Conservation (phyloP, 2,797 vertebrate genomes). For the Cossypha dichroa region DNA sequence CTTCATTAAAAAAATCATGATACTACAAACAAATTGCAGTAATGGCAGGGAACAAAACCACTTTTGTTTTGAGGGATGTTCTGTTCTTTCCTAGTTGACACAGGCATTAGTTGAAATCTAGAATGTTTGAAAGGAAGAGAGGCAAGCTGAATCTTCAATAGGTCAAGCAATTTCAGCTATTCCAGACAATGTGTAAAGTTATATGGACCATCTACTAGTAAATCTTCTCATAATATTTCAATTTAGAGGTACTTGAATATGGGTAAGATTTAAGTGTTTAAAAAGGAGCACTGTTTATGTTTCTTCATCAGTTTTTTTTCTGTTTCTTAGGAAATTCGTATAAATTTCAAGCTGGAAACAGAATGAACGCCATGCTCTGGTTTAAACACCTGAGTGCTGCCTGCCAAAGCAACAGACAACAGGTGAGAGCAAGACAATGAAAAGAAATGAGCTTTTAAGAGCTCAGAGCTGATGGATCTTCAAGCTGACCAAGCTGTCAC, state of each 20-base stretch:
- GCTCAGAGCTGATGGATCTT: background rate
- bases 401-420: slow-evolving; percentile 96
- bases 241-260: background rate
- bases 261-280: background rate
- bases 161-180: background rate
- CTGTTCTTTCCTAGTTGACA: background rate
- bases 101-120: background rate
- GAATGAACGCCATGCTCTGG: slow-evolving; percentile 93
- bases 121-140: background rate
- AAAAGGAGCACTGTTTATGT: background rate
- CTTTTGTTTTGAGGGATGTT: background rate
- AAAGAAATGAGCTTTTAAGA: background rate
- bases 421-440: slow-evolving; percentile 76
- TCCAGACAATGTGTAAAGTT: background rate
- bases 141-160: background rate
- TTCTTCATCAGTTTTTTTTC: background rate
- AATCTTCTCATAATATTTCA: background rate
- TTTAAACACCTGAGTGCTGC: slow-evolving; percentile 96
- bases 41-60: background rate
- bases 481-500: rapidly evolving
- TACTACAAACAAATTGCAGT: background rate
- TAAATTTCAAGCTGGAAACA: slow-evolving; percentile 96
- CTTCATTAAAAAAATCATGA: background rate
- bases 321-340: slow-evolving; percentile 91
- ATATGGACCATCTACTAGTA: background rate